Evolutionary conservation across 2,113 vertebrate genomes (phyloP), one percentile per base, ranked within the genome.

Genomic region (Corythaeola cristata): DNA sequence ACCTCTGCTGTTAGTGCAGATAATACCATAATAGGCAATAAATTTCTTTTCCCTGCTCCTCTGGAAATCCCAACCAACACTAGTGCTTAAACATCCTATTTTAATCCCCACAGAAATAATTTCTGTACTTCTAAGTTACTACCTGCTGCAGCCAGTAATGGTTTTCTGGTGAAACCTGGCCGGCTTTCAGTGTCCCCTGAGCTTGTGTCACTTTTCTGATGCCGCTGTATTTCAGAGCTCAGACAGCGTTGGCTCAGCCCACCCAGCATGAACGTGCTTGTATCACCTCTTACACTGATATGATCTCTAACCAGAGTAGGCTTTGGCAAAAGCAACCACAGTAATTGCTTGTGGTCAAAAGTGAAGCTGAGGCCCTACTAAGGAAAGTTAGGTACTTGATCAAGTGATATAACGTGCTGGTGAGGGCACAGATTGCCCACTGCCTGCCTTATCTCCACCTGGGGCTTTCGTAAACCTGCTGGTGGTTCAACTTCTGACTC

Each of bases 241-340:
- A 23, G 45, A 47, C 37, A 71, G 23, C 1, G 3, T n/a, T 2
- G 2, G 10, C 28, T 88, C 64, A 77, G 64, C 37, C 59, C 4
- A 1, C 83, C 64, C 52, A 81, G 30, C 1, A 0, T 0, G 0
- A 44, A 47, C 5, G 1, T 53, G 24, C n/a, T 85, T 2, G 2
- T 49, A 62, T 17, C 78, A 75, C 33, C 85, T 75, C 62, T 68
- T 32, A 78, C 12, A 20, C 3, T 49, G 60, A 67, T 58, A 37
- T 1, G 11, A 60, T 74, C 73, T 68, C 62, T 72, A 75, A 82
- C 12, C 30, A 60, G 52, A 89, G 78, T 1, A 56, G 19, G 4
- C 41, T 72, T 85, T 64, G 45, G 44, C 56, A 81, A 96, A 81
- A 89, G 11, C 16, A 77, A 27, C 11, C n/a, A 52, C 64, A 59